A percentile compares a stretch with the other conserved stretches of the same genome.
Conservation (phyloP, 1,140 invertebrate species). For the Cherax destructor region DNA sequence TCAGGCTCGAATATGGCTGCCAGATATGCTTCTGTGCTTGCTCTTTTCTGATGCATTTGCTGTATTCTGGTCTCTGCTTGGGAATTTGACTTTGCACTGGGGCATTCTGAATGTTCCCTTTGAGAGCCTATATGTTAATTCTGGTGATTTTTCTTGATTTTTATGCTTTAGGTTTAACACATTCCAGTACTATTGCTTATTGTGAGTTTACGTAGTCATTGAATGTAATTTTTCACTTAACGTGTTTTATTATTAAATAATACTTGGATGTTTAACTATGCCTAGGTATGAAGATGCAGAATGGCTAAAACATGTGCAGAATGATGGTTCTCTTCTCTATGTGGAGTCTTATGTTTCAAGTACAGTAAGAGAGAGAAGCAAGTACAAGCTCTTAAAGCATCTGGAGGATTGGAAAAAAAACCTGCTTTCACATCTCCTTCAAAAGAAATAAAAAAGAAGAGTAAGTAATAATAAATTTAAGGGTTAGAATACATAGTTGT, state of each 20-base stretch:
- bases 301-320: slow-evolving; percentile 65
- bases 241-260: background rate
- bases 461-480: slow-evolving; percentile 9
- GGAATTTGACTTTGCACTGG: no score
- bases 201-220: background rate
- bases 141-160: no score
- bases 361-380: slow-evolving; percentile 70
- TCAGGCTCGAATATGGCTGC: no score
- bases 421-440: slow-evolving; percentile 40
- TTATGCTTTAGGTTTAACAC: no score
- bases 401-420: slow-evolving; percentile 44
- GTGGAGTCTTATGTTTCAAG: slow-evolving; percentile 71
- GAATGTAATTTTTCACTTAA: background rate
- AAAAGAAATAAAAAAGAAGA: slow-evolving; percentile 63
- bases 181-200: background rate
- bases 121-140: no score
- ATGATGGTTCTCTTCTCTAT: slow-evolving; percentile 69
- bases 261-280: background rate
- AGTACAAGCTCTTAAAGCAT: slow-evolving; percentile 61
- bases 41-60: no score
- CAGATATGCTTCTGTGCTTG: no score
- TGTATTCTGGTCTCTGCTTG: no score
- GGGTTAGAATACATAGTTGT: no score
- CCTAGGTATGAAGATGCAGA: slow-evolving; percentile 69
- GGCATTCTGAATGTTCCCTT: no score